phyloP scores from a whole-genome alignment of 2,797 vertebrate species.

The Lagodon rhomboides region DNA sequence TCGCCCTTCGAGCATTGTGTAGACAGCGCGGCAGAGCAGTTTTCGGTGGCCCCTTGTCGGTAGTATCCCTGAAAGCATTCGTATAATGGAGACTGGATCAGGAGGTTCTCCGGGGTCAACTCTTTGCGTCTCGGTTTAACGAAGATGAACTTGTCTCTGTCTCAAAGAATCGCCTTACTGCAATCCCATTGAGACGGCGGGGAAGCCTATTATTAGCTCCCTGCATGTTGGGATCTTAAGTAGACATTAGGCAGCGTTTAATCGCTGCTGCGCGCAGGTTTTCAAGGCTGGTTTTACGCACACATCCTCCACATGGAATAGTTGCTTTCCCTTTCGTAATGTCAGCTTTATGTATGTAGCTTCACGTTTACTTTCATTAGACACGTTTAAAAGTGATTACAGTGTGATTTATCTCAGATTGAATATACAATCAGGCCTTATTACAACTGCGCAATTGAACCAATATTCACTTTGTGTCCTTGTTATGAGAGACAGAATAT shows the following conservation, averaged over 20 bases:
- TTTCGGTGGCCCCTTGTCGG: conserved; percentile 63
- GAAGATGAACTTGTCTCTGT: conserved; percentile 80
- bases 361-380: neutral
- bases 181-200: conserved; percentile 78
- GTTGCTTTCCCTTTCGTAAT: neutral
- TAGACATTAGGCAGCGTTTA: conserved; percentile 67
- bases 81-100: conserved; percentile 61
- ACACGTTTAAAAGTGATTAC: neutral
- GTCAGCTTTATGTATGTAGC: neutral
- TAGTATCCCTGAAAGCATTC: conserved; percentile 76
- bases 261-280: conserved; percentile 52
- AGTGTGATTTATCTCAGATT: neutral
- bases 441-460: neutral
- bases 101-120: conserved; percentile 65
- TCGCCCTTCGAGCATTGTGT: conserved; percentile 58
- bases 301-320: neutral
- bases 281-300: conserved; percentile 12
- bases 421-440: neutral
- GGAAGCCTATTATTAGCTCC: conserved; percentile 82
- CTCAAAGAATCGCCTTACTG: conserved; percentile 75
- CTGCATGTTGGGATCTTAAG: conserved; percentile 56
- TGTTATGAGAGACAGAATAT: neutral
- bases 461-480: no score
- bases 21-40: conserved; percentile 65
- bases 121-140: conserved; percentile 79